Base-by-base conservation (phyloP, 1,140 invertebrate genomes). In the Neodiprion pinetum region DNA sequence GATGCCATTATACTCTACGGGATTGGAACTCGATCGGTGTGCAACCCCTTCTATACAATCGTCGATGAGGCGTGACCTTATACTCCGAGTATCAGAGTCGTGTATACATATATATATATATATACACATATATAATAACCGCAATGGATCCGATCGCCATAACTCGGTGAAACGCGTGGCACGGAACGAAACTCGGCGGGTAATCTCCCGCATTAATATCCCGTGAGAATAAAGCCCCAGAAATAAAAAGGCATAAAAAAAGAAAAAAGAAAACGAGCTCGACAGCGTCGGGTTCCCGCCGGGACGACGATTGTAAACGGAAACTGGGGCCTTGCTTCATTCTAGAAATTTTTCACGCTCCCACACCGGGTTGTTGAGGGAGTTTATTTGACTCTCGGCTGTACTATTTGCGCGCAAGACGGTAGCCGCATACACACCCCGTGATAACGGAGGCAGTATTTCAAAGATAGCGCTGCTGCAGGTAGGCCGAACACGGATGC, bases 321-420 rank as follows among this genome's bases (percentile, higher is more conserved):
- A 61, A 61, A 61, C n/a, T 61, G 5, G 53, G 11, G n/a, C 11
- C 53, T 61, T 9, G 11, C 9, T 61, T 17, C 53, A 61, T 14
- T 14, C 28, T 40, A 40, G 28, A 40, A 40, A 40, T 40, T 40
- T 40, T 40, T 40, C 28, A 40, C 28, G 28, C 48, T 71, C 61
- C 61, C 70, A 48, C 70, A 71, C 70, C 61, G 48, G 67, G 17
- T 17, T 17, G 48, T 48, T 47, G 61, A 48, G 48, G 49, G 70
- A 50, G 28, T 40, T 40, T 40, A 40, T 40, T 70, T 70, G 53
- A 67, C 69, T 70, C 70, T 61, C 69, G 68, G 67, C 40, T 71
- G 76, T 72, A 71, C 21, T 81, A 80, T 82, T 82, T 81, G 81
- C 72, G 76, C 79, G 79, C 77, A 81, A 77, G 74, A 79, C 81